Base-by-base conservation (phyloP, 2,797 vertebrate genomes). In the Erethizon dorsatum region DNA sequence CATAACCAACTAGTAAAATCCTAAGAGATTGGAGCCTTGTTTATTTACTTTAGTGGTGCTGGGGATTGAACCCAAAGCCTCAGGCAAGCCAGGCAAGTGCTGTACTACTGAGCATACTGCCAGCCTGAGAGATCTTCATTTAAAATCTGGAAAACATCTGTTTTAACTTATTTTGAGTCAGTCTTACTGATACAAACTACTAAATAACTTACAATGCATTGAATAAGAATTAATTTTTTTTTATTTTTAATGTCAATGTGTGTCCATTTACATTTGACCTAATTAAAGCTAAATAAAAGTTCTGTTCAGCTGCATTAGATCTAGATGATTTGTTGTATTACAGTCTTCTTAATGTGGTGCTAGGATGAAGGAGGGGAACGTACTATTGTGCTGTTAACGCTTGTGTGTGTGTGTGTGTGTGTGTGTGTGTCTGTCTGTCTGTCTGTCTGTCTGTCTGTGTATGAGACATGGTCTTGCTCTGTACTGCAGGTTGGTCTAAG, bases 121-220 rank as follows among this genome's bases (percentile, higher is more conserved):
- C 75, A 78, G 47, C 17, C 14, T 9, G 9, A 54, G 50, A 33
- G 15, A 15, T 8, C 67, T n/a, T 96, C 50, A 71, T 56, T 83
- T 86, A 93, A 33, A 92, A 84, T 90, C 31, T 12, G 84, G 63
- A 85, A 85, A 73, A 89, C 83, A 41, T n/a, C 20, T 83, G 41
- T 95, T 93, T 90, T 94, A 77, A 47, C 50, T 92, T 92, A 41
- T 18, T 90, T 94, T 83, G 67, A 22, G 41, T 91, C 59, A 89
- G 28, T 91, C n/a, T 95, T 78, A 79, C 2, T 18, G 63, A 57
- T 83, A 65, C 45, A 41, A 61, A 80, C 45, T 71, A 71, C 14
- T 67, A 77, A 80, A 28, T 73, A 91, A 88, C 20, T 73, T 52
- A 75, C 1, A 90, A 50, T 79, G 6, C 28, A 37, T 77, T 94